Percentiles rank a stretch among this genome's conserved stretches.
These are phyloP conservation scores for Buceros bicornis DNA, from an alignment of 2,797 vertebrate species.

Conservation along the genomic window DNA sequence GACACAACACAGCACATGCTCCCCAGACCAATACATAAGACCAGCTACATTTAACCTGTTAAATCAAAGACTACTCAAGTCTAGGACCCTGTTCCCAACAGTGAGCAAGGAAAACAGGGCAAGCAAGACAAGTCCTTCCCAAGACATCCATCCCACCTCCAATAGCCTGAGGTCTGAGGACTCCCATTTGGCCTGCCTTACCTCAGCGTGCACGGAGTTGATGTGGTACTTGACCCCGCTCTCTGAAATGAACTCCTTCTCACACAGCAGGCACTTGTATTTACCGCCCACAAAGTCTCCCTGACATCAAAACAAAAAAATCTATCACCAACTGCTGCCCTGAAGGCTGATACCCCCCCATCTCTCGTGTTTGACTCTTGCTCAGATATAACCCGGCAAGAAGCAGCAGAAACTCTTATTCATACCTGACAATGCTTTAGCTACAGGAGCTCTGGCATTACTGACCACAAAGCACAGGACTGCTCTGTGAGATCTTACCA, in stretches of 20 bases:
- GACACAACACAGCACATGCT: not conserved
- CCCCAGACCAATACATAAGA: accelerated
- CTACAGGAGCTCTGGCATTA: not conserved
- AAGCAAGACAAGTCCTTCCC: not conserved
- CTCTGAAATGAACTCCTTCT: constrained; percentile 94
- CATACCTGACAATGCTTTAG: not conserved
- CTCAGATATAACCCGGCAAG: not conserved
- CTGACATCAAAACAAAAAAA: constrained; percentile 76
- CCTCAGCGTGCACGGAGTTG: constrained; percentile 93
- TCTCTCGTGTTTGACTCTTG: not conserved
- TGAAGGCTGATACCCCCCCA: not conserved
- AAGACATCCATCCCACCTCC: not conserved
- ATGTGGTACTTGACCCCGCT: constrained; percentile 98
- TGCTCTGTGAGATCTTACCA: not conserved
- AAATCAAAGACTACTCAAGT: not conserved
- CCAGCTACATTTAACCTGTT: not conserved
- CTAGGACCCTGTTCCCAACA: not conserved
- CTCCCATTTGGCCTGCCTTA: constrained; percentile 61
- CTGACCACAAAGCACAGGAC: not conserved
- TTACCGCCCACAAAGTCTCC: constrained; percentile 94
- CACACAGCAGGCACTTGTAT: constrained; percentile 93
- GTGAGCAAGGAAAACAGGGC: not conserved
- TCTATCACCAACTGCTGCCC: not conserved
- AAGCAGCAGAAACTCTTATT: not conserved
- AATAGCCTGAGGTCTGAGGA: not conserved